Conservation (phyloP, 2,888 invertebrate genomes). For the Camponotus fellah region DNA sequence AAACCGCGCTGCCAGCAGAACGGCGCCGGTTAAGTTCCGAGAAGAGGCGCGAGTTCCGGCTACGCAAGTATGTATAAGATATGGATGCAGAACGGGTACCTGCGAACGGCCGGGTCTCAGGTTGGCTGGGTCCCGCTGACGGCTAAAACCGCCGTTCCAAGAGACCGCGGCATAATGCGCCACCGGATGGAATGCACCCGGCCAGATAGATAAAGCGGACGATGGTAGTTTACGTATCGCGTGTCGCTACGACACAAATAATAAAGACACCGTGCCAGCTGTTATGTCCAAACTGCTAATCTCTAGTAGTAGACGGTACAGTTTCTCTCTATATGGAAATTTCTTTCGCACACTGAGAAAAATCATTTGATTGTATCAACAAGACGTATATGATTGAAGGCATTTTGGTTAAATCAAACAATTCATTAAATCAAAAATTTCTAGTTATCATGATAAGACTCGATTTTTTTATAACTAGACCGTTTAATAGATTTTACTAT, state of each 20-base stretch:
- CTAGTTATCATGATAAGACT: no score
- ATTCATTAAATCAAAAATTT: no score
- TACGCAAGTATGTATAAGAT: slow-evolving; percentile 74
- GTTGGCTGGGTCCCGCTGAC: slow-evolving; percentile 70
- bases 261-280: slow-evolving; percentile 40
- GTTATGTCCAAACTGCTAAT: slow-evolving; percentile 9
- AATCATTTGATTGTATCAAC: no score
- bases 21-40: slow-evolving; percentile 78
- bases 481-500: no score
- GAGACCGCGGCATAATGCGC: slow-evolving; percentile 43
- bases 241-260: slow-evolving; percentile 47
- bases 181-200: slow-evolving; percentile 46
- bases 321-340: background rate
- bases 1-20: slow-evolving; percentile 81
- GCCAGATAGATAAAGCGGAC: slow-evolving; percentile 32
- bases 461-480: no score
- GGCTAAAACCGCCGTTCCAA: slow-evolving; percentile 67
- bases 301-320: no score
- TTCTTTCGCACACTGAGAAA: background rate
- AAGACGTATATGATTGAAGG: no score
- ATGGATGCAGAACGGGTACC: slow-evolving; percentile 41
- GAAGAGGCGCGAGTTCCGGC: slow-evolving; percentile 82
- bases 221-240: slow-evolving; percentile 47
- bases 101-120: slow-evolving; percentile 63
- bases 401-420: no score